Percentiles rank a stretch among this genome's conserved stretches.
Conservation (phyloP, 2,797 vertebrate species). For the Benthosema pterotum region DNA sequence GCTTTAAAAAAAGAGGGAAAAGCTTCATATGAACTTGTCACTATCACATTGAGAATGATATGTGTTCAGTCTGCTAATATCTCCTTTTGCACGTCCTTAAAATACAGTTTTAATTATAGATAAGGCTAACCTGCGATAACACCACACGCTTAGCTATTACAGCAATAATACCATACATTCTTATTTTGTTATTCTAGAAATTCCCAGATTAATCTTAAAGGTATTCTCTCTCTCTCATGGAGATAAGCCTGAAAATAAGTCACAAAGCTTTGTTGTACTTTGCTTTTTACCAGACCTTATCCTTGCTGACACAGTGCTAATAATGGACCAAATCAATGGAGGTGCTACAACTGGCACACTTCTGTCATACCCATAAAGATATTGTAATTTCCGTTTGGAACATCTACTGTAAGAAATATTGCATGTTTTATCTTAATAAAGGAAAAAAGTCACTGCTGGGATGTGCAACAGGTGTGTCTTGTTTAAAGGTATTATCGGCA, state of each 20-base stretch:
- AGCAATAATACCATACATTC: conserved; percentile 39
- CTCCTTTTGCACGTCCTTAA: conserved; percentile 74
- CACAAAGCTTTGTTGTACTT: conserved; percentile 29
- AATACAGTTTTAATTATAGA: conserved; percentile 80
- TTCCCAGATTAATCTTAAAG: conserved; percentile 51
- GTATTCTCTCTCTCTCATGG: conserved; percentile 40
- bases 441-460: conserved; percentile 20
- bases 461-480: not conserved
- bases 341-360: not conserved
- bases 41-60: conserved; percentile 57
- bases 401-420: not conserved
- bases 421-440: not conserved
- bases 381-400: not conserved
- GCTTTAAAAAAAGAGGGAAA: conserved; percentile 34
- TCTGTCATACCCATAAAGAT: conserved; percentile 2
- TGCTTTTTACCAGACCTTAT: conserved; percentile 25
- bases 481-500: no score
- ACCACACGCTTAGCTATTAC: conserved; percentile 44
- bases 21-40: conserved; percentile 67
- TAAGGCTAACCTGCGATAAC: conserved; percentile 69
- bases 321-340: conserved; percentile 13
- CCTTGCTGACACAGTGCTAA: conserved; percentile 13
- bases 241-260: conserved; percentile 48
- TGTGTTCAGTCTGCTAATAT: conserved; percentile 74
- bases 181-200: conserved; percentile 46